These are phyloP conservation scores for Sciurus vulgaris DNA, from an alignment of 2,797 vertebrate genomes.

Conservation along the genomic window DNA sequence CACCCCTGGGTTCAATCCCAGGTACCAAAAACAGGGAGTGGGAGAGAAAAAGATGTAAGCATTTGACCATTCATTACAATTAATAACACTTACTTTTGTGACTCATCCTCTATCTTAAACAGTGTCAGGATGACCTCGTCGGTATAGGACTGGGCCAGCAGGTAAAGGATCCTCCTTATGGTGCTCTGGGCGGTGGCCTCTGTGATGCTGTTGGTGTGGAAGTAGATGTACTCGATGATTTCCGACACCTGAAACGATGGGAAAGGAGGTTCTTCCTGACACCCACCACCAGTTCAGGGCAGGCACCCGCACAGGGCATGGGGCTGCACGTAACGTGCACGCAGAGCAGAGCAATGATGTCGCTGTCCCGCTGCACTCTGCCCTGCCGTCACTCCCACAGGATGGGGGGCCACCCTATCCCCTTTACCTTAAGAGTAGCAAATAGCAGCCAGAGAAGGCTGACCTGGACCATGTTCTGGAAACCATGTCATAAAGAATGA, in stretches of 20 bases:
- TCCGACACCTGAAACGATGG: constrained; percentile 59
- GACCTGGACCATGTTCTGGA: background rate
- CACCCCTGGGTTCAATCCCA: no score
- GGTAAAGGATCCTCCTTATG: constrained; percentile 14
- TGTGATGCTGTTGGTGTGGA: background rate
- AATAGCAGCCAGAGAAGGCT: background rate
- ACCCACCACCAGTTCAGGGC: accelerated
- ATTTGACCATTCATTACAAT: background rate
- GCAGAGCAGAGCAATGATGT: background rate
- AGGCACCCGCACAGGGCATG: accelerated
- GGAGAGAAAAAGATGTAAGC: background rate
- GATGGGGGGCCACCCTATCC: background rate
- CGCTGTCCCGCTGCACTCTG: no score
- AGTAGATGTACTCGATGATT: constrained; percentile 60
- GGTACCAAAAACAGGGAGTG: no score
- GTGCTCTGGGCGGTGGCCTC: background rate
- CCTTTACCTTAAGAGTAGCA: background rate
- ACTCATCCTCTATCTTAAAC: constrained; percentile 33
- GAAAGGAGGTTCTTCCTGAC: accelerated
- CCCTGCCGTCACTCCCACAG: no score
- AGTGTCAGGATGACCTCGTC: constrained; percentile 69
- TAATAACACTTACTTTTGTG: constrained; percentile 17
- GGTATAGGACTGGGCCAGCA: constrained; percentile 53
- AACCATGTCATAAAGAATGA: background rate
- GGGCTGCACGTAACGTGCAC: accelerated